Percentiles rank a stretch among this genome's conserved stretches.
phyloP scores from a whole-genome alignment of 2,113 vertebrate species.

The Dromas ardeola region DNA sequence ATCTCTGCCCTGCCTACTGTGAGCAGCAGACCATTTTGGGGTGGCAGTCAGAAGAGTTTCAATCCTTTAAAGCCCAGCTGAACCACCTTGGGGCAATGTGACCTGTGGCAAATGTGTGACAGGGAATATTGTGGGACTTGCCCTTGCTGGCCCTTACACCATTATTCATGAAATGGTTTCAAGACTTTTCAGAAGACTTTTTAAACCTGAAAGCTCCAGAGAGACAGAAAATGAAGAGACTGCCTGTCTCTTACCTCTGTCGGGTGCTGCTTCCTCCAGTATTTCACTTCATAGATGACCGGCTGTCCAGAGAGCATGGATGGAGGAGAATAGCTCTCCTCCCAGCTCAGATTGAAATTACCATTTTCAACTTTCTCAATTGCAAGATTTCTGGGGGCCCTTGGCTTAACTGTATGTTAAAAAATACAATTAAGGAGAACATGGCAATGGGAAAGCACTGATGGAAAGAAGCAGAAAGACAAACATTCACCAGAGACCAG shows the following conservation, averaged over 20 bases:
- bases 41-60: not conserved
- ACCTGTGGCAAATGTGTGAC: not conserved
- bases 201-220: not conserved
- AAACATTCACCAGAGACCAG: not conserved
- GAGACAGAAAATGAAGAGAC: not conserved
- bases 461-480: not conserved
- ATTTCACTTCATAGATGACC: constrained; percentile 58
- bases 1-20: not conserved
- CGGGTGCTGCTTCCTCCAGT: constrained; percentile 42
- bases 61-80: not conserved
- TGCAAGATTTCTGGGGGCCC: constrained; percentile 54
- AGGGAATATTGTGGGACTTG: not conserved
- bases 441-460: not conserved
- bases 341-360: constrained; percentile 69
- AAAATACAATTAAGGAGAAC: not conserved
- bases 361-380: not conserved
- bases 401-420: constrained; percentile 70
- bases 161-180: not conserved
- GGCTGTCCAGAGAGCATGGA: not conserved
- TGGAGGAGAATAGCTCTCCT: not conserved
- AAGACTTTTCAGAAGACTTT: not conserved
- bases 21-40: not conserved
- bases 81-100: not conserved
- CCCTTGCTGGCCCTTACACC: not conserved
- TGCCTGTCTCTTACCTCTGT: constrained; percentile 44